Percentiles rank a stretch among this genome's conserved stretches.
Conservation (phyloP, 1,140 invertebrate genomes). For the Oryzaephilus surinamensis region DNA sequence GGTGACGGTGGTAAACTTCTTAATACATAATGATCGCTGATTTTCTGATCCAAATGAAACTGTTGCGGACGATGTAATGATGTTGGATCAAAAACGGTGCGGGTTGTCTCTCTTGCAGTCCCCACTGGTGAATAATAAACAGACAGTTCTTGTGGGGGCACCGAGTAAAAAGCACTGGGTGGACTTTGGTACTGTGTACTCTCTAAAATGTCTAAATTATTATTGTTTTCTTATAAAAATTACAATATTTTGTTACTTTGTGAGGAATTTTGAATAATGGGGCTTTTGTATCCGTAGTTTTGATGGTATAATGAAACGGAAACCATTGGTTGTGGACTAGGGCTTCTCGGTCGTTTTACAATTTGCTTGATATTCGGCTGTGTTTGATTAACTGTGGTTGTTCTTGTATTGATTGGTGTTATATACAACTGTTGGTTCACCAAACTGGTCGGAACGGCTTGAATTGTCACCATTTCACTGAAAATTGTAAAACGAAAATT, state of each 20-base stretch:
- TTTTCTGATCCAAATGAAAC: slow-evolving; percentile 32
- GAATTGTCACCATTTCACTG: slow-evolving; percentile 36
- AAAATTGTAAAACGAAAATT: slow-evolving; percentile 6
- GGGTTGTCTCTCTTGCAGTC: slow-evolving; percentile 22
- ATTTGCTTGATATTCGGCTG: slow-evolving; percentile 39
- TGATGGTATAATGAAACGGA: slow-evolving; percentile 41
- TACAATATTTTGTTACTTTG: slow-evolving; percentile 41
- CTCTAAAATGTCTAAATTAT: too few relatives aligned
- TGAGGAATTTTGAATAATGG: slow-evolving; percentile 35
- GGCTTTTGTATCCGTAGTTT: slow-evolving; percentile 42
- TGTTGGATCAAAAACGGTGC: slow-evolving; percentile 28
- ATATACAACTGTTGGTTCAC: slow-evolving; percentile 43
- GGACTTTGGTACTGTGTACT: slow-evolving; percentile 30
- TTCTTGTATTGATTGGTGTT: slow-evolving; percentile 35
- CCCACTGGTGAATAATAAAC: slow-evolving; percentile 32
- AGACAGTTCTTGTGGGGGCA: slow-evolving; percentile 27
- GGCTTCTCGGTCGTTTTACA: slow-evolving; percentile 54
- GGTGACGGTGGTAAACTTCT: too few relatives aligned
- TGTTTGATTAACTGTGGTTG: slow-evolving; percentile 36
- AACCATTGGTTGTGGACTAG: slow-evolving; percentile 49
- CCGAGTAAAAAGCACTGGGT: slow-evolving; percentile 24
- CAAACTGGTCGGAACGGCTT: slow-evolving; percentile 45
- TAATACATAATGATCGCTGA: slow-evolving; percentile 26
- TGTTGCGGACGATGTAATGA: slow-evolving; percentile 24
- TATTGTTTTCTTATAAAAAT: slow-evolving; percentile 2